Base-by-base conservation (phyloP, 2,797 vertebrate genomes). In the Poecilia velifera region DNA sequence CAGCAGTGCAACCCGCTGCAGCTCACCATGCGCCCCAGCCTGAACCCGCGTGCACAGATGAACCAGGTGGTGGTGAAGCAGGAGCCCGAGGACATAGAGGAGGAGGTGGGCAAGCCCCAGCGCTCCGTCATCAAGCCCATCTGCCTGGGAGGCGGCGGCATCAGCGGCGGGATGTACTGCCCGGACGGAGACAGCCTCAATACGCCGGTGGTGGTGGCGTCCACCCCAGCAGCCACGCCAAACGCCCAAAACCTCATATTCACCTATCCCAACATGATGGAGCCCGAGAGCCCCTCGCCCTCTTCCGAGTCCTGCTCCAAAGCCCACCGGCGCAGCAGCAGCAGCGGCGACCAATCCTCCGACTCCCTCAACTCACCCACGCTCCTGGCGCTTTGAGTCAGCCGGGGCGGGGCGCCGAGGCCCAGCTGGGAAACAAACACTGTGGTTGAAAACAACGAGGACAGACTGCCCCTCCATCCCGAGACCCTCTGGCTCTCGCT, bases 301-400 rank as follows among this genome's bases (percentile, higher is more conserved):
- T 97, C 98, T 12, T 99, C 98, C 0, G 98, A 99, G 95, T 99
- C 98, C 36, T 99, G 98, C 93, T 99, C 98, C 92, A 99, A 99
- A 96, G 98, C 98, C 82, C 98, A 99, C 91, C 97, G 98, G 86
- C 97, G 98, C 90, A 99, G 98, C 97, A 99, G 98, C 95, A 99
- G 98, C 97, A 99, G 98, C 0, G 98, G 98, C 22, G 98, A 99
- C 93, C 98, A 99, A 91, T 99, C 98, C 5, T 99, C 98, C 20
- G 98, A 99, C 97, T 99, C 98, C 90, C 98, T 99, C 95, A 99
- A 99, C 97, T 99, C 98, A 34, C 98, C 98, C 53, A 99, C 98
- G 78, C 96, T 99, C 74, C 95, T 99, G 95, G 98, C 98, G 0
- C 97, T 99, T 96, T 99, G 97, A 98, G 92, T 18, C 72, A 20